Conservation (phyloP, 2,797 vertebrate genomes). For the Anableps anableps region DNA sequence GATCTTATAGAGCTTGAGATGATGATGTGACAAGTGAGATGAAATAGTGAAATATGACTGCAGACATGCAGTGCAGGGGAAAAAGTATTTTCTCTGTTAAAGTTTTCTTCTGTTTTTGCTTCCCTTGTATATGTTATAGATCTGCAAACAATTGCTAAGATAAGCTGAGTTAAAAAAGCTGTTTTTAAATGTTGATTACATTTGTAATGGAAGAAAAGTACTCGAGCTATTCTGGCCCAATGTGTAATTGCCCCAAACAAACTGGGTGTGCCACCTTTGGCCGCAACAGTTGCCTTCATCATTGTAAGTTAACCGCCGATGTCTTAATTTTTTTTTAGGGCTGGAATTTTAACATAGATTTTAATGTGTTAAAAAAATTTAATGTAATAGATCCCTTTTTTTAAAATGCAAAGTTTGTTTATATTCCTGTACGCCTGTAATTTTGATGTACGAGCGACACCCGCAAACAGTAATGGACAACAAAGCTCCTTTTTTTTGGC, state of each 20-base stretch:
- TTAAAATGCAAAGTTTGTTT: too few relatives aligned
- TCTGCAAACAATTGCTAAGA: neutral
- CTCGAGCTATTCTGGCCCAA: neutral
- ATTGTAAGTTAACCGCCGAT: neutral
- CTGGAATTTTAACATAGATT: too few relatives aligned
- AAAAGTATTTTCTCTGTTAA: neutral
- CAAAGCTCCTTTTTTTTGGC: too few relatives aligned
- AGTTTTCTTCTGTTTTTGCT: neutral
- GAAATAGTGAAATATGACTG: conserved; percentile 8
- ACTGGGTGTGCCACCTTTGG: neutral
- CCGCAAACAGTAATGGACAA: too few relatives aligned
- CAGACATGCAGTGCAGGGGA: neutral
- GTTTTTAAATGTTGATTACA: neutral
- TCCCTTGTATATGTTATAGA: neutral
- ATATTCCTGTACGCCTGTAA: too few relatives aligned
- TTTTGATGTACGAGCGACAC: too few relatives aligned
- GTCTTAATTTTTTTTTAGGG: too few relatives aligned
- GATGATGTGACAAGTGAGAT: conserved; percentile 21
- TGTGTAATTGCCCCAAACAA: neutral
- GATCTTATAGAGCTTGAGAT: conserved; percentile 7
- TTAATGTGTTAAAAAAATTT: too few relatives aligned
- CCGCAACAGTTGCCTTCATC: neutral
- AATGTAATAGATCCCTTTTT: too few relatives aligned
- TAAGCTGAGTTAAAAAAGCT: neutral
- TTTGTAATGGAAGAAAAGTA: neutral